These are phyloP conservation scores for Geococcyx californianus DNA, from an alignment of 2,113 vertebrate genomes.

Conservation along the genomic window DNA sequence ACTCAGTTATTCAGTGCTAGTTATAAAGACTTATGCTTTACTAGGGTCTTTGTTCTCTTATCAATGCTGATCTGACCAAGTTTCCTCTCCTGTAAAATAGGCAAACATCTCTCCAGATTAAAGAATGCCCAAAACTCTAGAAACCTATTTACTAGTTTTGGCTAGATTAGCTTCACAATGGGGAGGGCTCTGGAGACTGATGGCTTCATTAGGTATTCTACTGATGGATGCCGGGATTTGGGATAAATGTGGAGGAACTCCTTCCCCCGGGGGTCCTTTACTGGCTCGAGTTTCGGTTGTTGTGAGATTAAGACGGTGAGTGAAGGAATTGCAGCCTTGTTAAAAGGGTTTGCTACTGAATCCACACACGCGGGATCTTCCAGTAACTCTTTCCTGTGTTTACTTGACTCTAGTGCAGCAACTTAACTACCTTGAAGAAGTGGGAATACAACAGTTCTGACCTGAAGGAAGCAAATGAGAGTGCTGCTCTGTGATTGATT, in stretches of 20 bases:
- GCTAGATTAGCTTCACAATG: background rate
- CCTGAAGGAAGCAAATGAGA: background rate
- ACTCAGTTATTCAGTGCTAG: background rate
- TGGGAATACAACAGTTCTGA: background rate
- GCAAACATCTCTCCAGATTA: background rate
- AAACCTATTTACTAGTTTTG: background rate
- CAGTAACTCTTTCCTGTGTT: background rate
- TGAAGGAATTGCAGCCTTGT: background rate
- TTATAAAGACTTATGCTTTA: background rate
- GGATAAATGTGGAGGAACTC: background rate
- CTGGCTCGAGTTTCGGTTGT: background rate
- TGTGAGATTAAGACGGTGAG: constrained; percentile 10
- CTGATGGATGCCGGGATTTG: background rate
- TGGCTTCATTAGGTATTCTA: background rate
- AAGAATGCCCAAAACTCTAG: background rate
- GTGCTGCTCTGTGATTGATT: background rate
- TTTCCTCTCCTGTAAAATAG: constrained; percentile 2
- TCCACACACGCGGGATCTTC: background rate
- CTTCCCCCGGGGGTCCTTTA: background rate
- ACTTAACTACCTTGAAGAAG: background rate
- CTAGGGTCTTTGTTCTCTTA: constrained; percentile 52
- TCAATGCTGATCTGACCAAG: background rate
- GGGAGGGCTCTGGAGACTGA: background rate
- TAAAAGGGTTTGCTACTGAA: background rate
- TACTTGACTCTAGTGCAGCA: background rate